These are phyloP conservation scores for Synergus japonicus DNA, from an alignment of 2,888 invertebrate genomes.

Conservation along the genomic window DNA sequence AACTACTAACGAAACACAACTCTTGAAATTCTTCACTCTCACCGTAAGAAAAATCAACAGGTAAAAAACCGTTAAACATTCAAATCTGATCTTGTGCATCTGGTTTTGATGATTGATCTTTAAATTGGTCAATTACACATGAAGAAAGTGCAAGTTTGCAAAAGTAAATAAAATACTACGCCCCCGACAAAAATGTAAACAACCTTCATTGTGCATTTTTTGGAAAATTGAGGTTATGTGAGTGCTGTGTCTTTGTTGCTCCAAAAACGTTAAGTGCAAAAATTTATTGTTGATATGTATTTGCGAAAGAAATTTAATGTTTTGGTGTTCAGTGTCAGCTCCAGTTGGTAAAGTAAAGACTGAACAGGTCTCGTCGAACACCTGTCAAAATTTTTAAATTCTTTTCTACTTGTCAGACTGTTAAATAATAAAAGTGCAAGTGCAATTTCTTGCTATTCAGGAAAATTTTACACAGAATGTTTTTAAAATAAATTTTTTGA, in stretches of 20 bases:
- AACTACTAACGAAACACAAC: slow-evolving; percentile 49
- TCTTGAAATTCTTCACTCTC: slow-evolving; percentile 11
- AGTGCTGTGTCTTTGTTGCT: slow-evolving; percentile 1
- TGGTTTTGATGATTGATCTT: background rate
- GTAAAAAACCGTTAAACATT: slow-evolving; percentile 38
- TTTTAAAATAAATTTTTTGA: background rate
- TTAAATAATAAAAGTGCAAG: background rate
- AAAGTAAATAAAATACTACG: background rate
- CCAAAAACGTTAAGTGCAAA: background rate
- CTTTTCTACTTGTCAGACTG: background rate
- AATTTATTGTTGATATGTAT: background rate
- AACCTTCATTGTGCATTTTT: background rate
- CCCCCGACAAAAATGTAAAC: background rate
- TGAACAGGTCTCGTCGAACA: background rate
- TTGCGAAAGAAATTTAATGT: background rate
- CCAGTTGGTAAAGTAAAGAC: background rate
- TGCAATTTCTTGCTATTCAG: background rate
- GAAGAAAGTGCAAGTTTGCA: background rate
- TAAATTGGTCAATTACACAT: slow-evolving; percentile 13
- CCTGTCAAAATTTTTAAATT: background rate
- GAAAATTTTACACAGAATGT: background rate
- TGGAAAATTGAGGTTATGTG: slow-evolving; percentile 4
- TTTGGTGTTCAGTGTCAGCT: background rate
- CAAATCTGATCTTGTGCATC: background rate
- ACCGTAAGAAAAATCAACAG: slow-evolving; percentile 46